Conservation (phyloP, 1,140 invertebrate species). For the Lepidurus packardi region DNA sequence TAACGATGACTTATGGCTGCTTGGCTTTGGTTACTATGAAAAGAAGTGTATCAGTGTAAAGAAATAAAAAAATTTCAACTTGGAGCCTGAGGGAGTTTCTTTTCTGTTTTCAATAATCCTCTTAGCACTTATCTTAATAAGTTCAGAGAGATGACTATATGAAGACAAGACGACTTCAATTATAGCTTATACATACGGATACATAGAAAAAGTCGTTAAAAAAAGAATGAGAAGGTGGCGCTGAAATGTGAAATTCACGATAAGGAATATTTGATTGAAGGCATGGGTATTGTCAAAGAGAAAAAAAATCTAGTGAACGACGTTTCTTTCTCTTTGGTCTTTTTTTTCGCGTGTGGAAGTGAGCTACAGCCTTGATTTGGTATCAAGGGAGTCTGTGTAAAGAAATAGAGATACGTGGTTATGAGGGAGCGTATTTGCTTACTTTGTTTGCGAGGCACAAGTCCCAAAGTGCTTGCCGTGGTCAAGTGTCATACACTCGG, state of each 20-base stretch:
- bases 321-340: not conserved
- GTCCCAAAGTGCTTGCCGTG: not conserved
- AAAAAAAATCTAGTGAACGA: not conserved
- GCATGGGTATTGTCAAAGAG: not conserved
- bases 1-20: not conserved
- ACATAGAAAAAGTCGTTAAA: not conserved
- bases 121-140: constrained; percentile 19
- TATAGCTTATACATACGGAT: not conserved
- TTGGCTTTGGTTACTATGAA: not conserved
- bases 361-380: not conserved
- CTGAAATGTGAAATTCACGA: not conserved
- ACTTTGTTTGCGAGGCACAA: constrained; percentile 10
- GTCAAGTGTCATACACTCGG: constrained; percentile 4
- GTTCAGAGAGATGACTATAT: not conserved
- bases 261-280: constrained; percentile 6
- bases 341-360: not conserved
- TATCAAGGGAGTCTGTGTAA: not conserved
- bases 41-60: not conserved
- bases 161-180: not conserved
- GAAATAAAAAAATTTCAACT: not conserved
- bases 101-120: not conserved
- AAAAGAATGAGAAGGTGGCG: not conserved
- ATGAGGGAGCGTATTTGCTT: not conserved
- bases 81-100: not conserved
- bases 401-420: not conserved